phyloP scores from a whole-genome alignment of 2,888 invertebrate species.

The Eudasyphora cyanicolor region DNA sequence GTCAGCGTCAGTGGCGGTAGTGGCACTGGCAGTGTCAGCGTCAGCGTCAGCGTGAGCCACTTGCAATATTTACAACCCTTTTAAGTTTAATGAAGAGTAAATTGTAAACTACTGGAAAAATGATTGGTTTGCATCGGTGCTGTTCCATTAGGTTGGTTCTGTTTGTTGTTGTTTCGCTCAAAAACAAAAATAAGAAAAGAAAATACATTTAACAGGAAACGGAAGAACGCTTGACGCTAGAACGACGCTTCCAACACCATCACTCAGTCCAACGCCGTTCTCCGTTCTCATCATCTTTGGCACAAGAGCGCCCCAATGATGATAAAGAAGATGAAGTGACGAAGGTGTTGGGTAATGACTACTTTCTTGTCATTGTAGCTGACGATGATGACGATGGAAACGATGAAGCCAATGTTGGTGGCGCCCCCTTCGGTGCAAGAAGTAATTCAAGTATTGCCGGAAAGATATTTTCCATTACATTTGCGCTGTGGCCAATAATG shows the following conservation, averaged over 20 bases:
- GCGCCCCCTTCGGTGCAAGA: not conserved
- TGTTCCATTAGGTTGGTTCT: not conserved
- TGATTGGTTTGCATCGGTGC: constrained; percentile 34
- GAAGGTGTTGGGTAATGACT: constrained; percentile 5
- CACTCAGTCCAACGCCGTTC: not conserved
- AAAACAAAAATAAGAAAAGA: not conserved
- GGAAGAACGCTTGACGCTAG: constrained; percentile 39
- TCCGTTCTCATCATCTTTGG: no score
- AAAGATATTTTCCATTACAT: not conserved
- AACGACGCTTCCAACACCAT: not conserved
- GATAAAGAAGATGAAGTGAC: not conserved
- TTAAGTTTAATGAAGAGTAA: constrained; percentile 62
- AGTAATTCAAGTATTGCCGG: not conserved
- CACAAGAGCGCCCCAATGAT: not conserved
- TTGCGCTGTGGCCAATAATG: not conserved
- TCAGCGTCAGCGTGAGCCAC: no score
- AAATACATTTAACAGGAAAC: constrained; percentile 48
- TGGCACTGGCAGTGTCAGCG: no score
- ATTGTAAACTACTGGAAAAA: constrained; percentile 59
- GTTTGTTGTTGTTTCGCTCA: not conserved
- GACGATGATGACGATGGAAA: not conserved
- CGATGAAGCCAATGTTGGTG: not conserved
- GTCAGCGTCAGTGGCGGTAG: no score
- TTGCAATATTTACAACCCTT: constrained; percentile 52
- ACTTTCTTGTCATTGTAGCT: not conserved